Conservation (phyloP, 2,797 vertebrate species). For the Aselliscus stoliczkanus region DNA sequence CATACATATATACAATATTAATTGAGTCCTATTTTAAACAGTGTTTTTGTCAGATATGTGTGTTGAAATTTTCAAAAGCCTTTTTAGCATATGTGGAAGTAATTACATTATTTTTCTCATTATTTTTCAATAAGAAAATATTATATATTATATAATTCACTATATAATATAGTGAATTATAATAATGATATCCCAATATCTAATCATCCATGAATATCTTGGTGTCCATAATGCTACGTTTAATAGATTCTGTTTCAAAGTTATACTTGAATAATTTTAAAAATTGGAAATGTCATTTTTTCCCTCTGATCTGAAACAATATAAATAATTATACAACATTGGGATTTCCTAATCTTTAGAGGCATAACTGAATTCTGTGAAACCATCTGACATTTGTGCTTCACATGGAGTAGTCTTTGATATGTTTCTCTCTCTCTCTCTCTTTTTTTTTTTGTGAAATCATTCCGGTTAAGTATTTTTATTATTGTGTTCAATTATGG, state of each 20-base stretch:
- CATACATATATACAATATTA: background rate
- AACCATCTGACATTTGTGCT: background rate
- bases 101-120: background rate
- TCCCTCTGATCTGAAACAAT: background rate
- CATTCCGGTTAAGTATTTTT: background rate
- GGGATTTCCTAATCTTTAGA: background rate
- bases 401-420: background rate
- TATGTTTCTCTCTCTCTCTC: background rate
- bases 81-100: background rate
- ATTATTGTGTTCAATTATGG: no score
- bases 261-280: background rate
- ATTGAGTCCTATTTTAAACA: background rate
- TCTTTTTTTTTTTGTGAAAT: background rate
- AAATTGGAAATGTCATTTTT: background rate
- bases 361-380: background rate
- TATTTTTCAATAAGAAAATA: no score
- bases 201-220: background rate
- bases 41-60: background rate
- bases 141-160: no score
- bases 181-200: background rate
- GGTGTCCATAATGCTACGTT: background rate
- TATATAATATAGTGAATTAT: background rate
- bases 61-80: background rate
- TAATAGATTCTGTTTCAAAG: background rate
- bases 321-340: background rate